Evolutionary conservation across 2,888 invertebrate genomes (phyloP).

Genomic region (Cosmia pyralina): DNA sequence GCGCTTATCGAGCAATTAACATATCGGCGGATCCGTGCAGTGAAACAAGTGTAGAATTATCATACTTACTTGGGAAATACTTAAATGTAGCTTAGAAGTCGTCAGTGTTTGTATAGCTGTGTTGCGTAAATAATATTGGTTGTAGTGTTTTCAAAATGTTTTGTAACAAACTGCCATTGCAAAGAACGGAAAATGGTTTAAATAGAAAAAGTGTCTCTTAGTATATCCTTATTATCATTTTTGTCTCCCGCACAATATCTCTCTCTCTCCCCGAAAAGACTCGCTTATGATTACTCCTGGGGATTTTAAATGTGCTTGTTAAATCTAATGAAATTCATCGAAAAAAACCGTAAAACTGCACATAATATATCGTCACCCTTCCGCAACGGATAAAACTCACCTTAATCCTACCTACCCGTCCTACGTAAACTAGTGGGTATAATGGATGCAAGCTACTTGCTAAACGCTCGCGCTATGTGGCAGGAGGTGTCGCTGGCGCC

Average conservation of each 20-base stretch:
- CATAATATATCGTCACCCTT: background rate
- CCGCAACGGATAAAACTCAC: background rate
- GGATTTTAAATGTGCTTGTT: background rate
- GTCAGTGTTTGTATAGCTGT: constrained; percentile 34
- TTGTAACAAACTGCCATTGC: too few relatives aligned
- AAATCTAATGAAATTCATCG: background rate
- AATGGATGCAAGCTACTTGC: constrained; percentile 53
- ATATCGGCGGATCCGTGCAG: constrained; percentile 32
- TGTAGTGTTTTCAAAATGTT: too few relatives aligned
- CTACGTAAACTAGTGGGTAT: background rate
- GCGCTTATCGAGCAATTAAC: constrained; percentile 51
- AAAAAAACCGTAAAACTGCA: background rate
- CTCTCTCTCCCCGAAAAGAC: background rate
- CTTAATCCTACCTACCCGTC: background rate
- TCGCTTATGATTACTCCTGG: background rate
- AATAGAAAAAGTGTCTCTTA: background rate
- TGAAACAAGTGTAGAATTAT: constrained; percentile 19
- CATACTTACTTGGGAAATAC: constrained; percentile 34
- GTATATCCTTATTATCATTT: background rate
- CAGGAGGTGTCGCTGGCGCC: constrained; percentile 89
- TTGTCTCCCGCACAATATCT: background rate
- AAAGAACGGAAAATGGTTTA: too few relatives aligned
- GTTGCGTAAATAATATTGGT: background rate
- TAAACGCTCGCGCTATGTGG: constrained; percentile 71
- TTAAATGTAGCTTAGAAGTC: constrained; percentile 16